These are phyloP conservation scores for Alloplasta piceator DNA, from an alignment of 2,888 invertebrate species.

Conservation along the genomic window DNA sequence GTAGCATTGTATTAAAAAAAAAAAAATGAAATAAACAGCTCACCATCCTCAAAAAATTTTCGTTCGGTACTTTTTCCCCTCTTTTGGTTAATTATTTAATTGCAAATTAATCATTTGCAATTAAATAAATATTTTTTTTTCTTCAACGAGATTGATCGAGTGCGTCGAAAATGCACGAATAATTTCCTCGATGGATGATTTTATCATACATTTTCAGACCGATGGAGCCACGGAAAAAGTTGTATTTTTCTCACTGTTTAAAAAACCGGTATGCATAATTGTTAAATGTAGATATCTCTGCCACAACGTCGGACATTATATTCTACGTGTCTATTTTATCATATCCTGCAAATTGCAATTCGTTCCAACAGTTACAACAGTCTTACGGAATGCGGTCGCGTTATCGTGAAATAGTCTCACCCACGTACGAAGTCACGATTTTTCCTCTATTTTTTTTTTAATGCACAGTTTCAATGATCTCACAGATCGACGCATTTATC, in stretches of 20 bases:
- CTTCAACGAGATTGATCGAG: background rate
- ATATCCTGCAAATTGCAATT: conserved; percentile 67
- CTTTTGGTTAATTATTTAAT: too few relatives aligned
- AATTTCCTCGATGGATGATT: background rate
- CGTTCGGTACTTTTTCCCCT: too few relatives aligned
- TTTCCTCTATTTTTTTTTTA: conserved; percentile 1
- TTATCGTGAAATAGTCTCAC: conserved; percentile 57
- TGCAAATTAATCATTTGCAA: too few relatives aligned
- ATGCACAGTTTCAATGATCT: background rate
- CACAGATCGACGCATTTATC: background rate
- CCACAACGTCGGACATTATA: conserved; percentile 47
- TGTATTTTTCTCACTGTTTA: background rate
- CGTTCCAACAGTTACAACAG: conserved; percentile 66
- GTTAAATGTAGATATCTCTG: conserved; percentile 29
- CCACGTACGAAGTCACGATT: conserved; percentile 11
- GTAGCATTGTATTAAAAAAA: too few relatives aligned
- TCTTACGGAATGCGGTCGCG: conserved; percentile 66
- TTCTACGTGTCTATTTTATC: conserved; percentile 7
- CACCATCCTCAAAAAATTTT: too few relatives aligned
- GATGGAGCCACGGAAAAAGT: background rate
- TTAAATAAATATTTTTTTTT: background rate
- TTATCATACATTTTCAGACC: background rate
- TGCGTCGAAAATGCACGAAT: too few relatives aligned
- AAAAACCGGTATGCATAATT: conserved; percentile 44
- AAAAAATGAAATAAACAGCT: too few relatives aligned